Base-by-base conservation (phyloP, 2,797 vertebrate genomes). In the Cossypha niveicapilla region DNA sequence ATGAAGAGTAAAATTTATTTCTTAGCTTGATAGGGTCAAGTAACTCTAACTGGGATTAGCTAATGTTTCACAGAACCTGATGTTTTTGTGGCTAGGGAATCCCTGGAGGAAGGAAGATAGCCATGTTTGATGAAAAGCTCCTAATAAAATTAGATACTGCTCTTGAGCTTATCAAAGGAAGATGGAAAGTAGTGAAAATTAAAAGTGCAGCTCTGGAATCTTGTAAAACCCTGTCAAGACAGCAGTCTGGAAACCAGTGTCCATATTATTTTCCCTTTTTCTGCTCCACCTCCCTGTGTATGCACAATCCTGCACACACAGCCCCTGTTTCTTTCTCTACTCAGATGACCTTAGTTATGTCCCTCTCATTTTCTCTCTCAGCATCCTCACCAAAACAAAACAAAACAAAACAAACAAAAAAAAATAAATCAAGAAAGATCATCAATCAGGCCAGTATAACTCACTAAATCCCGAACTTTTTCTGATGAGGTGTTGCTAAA, bases 71-170 rank as follows among this genome's bases (percentile, higher is more conserved):
- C 92, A 95, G 94, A 96, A 95, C 96, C 97, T 97, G 96, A 96
- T 96, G 90, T 90, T 97, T 97, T 92, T 96, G 96, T 96, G 93
- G 93, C 94, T 89, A 57, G 92, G 84, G 89, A 96, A 97, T 97
- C 94, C 97, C 96, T 96, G 48, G 42, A 94, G 97, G 94, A 97
- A 97, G 94, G 94, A 96, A 88, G 92, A 97, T 96, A 96, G 48
- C 94, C 92, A 96, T 9, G 18, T 95, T 96, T 97, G 95, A 97
- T 96, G 97, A 97, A 97, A 97, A 97, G 95, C 88, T 93, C 88
- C 93, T 97, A 96, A 96, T 97, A 97, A 97, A 97, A 97, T 97
- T 97, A 97, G 95, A 96, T 97, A 91, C 93, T 97, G 95, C 89
- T 97, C 96, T 95, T 92, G 47, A 96, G 89, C 85, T 95, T 96